Evolutionary conservation across 2,888 invertebrate species (phyloP), one percentile per base, ranked within the genome.

Genomic region (Drosophila rellima): DNA sequence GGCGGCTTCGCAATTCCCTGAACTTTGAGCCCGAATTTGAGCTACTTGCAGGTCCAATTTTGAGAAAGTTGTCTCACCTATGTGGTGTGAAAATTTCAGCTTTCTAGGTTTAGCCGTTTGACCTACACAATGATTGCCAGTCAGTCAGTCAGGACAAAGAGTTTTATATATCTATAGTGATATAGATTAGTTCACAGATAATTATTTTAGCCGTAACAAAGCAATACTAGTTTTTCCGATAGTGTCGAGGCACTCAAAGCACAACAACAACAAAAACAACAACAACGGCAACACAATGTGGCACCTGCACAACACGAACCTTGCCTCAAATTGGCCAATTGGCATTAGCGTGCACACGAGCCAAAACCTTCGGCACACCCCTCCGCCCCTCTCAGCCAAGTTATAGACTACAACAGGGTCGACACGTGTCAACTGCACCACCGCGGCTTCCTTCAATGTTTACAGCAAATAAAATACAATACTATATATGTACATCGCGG

Each of bases 311-410:
- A 20, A 15, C 54, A 55, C 54, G 42, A 55, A 55, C 54, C 31
- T 40, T 42, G 42, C n/a, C 23, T 6, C 26, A 11, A 50, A 40
- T 48, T 42, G 39, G 57, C 57, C 66, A 50, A 54, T 51, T 72
- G 71, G 50, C 60, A 29, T 35, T 71, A 50, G 66, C 72, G 66
- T 69, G 69, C 20, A 35, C 57, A 57, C 29, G 0, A 18, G n/a
- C n/a, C 23, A 11, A 11, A 13, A 11, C 20, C 42, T 2, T n/a
- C 2, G 6, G 0, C 11, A 15, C 15, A 20, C 33, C 15, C 29
- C 1, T 20, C 11, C 6, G 7, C 1, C 7, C 18, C 13, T 1
- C 39, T 1, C 8, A 8, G 1, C 48, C 48, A 18, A 7, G n/a
- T 18, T n/a, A 18, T 17, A 35, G 44, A 6, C 42, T 8, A 23